Evolutionary conservation across 64 coral and sea anemone species (phyloP), one percentile per base, ranked within the genome.

Genomic region (Montipora foliosa): DNA sequence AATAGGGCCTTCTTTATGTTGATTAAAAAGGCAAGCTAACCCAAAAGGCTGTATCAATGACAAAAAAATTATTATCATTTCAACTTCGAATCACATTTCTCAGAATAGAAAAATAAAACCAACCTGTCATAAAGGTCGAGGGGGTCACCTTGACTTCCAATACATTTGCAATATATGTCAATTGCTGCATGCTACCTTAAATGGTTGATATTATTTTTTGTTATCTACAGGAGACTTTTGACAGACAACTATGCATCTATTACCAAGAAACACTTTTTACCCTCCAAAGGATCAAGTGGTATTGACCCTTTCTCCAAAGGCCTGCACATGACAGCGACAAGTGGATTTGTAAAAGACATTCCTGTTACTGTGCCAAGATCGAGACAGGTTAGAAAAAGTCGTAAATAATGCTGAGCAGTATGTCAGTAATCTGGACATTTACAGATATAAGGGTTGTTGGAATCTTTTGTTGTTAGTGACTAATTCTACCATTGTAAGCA

Each of bases 321-420:
- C 5, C 53, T 96, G 10, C 86, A 81, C 57, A 88, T 96, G 86
- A 91, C 92, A 72, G 92, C 95, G 76, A 95, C 96, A 57, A 96
- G 95, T 87, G 98, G 98, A 21, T 99, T 99, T 96, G 92, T 99
- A 7, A 99, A 99, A 75, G 98, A 99, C 79, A 89, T 99, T 73
- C 98, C 98, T 64, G 95, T 95, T 15, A 99, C 95, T 44, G 83
- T 96, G 12, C 98, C 98, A 76, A 96, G 92, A 92, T 94, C 86
- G 2, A 81, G 91, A 75, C 95, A 99, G 90, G 97, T 98, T 15
- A 75, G 80, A 8, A 79, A 15, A 8, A 0, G 6, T 0, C 12
- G 6, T 71, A 15, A 20, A 24, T 15, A 71, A n/a, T 15, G 10
- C 20, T 68, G 12, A 20, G 5, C 20, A 29, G 71, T 19, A 25